Evolutionary conservation across 2,113 vertebrate species (phyloP).

Genomic region (Tricholaema leucomelas): DNA sequence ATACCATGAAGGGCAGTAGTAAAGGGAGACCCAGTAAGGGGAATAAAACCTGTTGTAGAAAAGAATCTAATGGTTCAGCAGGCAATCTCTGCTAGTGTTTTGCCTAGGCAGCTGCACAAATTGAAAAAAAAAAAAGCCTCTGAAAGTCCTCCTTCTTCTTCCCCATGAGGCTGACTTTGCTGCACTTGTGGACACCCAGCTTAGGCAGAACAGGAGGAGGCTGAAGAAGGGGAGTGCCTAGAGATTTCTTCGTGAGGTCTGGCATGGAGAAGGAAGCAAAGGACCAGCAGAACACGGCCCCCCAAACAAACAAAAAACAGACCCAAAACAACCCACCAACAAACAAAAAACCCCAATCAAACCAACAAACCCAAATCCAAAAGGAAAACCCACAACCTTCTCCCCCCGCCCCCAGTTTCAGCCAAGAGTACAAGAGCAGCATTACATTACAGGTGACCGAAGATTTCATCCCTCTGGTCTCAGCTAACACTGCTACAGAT

Average conservation of each 20-base stretch:
- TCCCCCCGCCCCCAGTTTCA: background rate
- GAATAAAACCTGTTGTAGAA: background rate
- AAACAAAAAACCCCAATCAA: too few relatives aligned
- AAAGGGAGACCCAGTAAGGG: background rate
- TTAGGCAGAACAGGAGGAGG: background rate
- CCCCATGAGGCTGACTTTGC: background rate
- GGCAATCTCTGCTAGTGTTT: background rate
- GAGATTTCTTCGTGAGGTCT: background rate
- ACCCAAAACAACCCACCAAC: background rate
- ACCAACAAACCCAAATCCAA: background rate
- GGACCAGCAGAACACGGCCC: background rate
- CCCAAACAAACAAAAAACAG: background rate
- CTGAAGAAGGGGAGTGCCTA: background rate
- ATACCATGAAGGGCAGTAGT: background rate
- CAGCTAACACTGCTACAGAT: background rate
- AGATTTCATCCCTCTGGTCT: background rate
- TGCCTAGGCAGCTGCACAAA: background rate
- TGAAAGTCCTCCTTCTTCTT: background rate
- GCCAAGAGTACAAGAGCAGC: background rate
- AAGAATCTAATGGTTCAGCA: background rate
- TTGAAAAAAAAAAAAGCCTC: background rate
- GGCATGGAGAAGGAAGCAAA: background rate
- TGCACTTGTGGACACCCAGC: background rate
- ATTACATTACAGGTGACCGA: background rate
- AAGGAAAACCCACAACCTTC: background rate